Evolutionary conservation across 2,888 invertebrate species (phyloP), one percentile per base, ranked within the genome.

Genomic region (Leptogaster cylindrica): DNA sequence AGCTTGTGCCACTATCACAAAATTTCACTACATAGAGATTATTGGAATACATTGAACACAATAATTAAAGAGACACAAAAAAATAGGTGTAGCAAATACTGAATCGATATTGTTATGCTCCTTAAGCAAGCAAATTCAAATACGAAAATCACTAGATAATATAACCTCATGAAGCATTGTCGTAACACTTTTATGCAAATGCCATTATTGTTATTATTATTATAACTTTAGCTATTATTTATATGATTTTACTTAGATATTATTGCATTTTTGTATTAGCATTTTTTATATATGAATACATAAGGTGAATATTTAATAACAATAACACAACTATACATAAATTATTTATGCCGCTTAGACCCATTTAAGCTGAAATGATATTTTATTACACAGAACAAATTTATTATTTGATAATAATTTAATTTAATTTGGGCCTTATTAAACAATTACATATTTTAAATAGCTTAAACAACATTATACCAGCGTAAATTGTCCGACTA

Each of bases 281-380:
- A 73, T 76, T 76, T 76, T 70, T 74, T 72, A 71, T 58, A 33
- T 36, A 48, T 41, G 61, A 67, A 64, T 67, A 65, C 44, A 16
- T 61, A 61, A 61, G 61, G 61, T 61, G 61, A 61, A 61, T 61
- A 44, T 67, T 70, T 18, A 72, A 68, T 67, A 64, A 68, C 69
- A 66, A 68, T 61, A 64, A 69, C 67, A 65, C 61, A 68, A 44
- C 50, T 68, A 68, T 51, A 67, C 41, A 65, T 61, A 52, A 69
- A 67, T 63, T 70, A 69, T 69, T 70, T 69, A 68, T 71, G 67
- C 68, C 67, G 70, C 70, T 73, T 68, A 72, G 72, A 73, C 73
- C 73, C 73, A 73, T 72, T 70, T 68, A 61, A 66, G 68, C 66
- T 71, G 73, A 73, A 73, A 72, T 73, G 72, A 72, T 73, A 72